A percentile compares a stretch with the other conserved stretches of the same genome.
These are phyloP conservation scores for Amphimallon solstitiale DNA, from an alignment of 2,888 invertebrate species.

Conservation along the genomic window DNA sequence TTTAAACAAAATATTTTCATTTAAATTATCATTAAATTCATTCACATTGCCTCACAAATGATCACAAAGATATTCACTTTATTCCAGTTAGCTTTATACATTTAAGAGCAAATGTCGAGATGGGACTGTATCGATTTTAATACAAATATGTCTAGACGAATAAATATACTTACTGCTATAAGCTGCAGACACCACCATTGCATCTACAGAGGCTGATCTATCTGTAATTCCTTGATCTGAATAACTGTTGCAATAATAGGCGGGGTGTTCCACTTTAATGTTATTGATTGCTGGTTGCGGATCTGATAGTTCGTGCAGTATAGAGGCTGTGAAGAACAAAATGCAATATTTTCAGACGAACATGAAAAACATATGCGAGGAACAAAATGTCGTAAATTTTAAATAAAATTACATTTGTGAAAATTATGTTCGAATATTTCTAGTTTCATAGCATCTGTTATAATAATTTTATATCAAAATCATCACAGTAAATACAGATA, in stretches of 20 bases:
- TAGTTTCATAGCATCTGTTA: too few relatives aligned
- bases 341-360: background rate
- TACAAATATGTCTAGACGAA: slow-evolving; percentile 33
- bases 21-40: background rate
- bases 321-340: slow-evolving; percentile 77
- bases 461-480: too few relatives aligned
- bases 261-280: slow-evolving; percentile 84
- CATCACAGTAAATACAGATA: too few relatives aligned
- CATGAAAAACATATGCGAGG: background rate
- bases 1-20: background rate
- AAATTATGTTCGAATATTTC: too few relatives aligned
- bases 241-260: slow-evolving; percentile 85
- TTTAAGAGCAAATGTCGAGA: background rate
- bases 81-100: background rate
- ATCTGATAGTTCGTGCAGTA: slow-evolving; percentile 88
- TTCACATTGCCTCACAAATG: too few relatives aligned
- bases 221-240: slow-evolving; percentile 72
- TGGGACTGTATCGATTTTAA: slow-evolving; percentile 26
- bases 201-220: slow-evolving; percentile 61
- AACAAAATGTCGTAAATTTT: background rate
- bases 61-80: background rate
- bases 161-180: slow-evolving; percentile 66
- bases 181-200: slow-evolving; percentile 80
- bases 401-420: too few relatives aligned
- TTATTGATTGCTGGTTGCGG: slow-evolving; percentile 74